Evolutionary conservation across 2,113 vertebrate genomes (phyloP), one percentile per base, ranked within the genome.

Genomic region (Alligator sinensis): DNA sequence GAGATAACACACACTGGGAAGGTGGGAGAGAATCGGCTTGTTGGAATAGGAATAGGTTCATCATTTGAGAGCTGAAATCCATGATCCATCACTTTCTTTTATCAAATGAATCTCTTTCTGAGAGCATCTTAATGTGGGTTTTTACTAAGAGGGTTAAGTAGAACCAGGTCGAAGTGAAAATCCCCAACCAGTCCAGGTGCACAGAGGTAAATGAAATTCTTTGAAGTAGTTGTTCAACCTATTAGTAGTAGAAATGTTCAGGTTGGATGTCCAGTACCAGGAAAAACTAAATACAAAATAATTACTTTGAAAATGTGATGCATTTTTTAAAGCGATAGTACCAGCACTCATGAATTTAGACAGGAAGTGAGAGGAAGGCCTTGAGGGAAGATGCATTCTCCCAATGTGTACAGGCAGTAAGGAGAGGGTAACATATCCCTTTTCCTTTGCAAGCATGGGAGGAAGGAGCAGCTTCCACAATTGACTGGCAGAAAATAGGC

Each of bases 221-320:
- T 47, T 47, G 47, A 47, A 47, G 59, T 38, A 82, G 30, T 34
- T n/a, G 61, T 30, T 6, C 72, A 84, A 0, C 3, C 11, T 62
- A 16, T 19, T 11, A 54, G 34, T 27, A 54, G 64, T 66, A 60
- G 70, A 75, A 79, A 79, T 10, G 21, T 81, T 21, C 59, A 24
- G 24, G 64, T 30, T 70, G 64, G 88, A 25, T 82, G 55, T 81
- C 54, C 80, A 91, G 76, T 54, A 84, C 47, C 68, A 81, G 63
- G 54, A 61, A 13, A 6, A 24, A 62, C 18, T 24, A 34, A 78
- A 30, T 38, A 19, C 25, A 24, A 75, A 78, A 59, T 75, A 89
- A 75, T 78, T 70, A 74, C 58, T 59, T 68, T 68, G n/a, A 62
- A 58, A 14, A 80, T 80, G 21, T 62, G 57, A 80, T 80, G 21